Evolutionary conservation across 1,140 invertebrate species (phyloP).

Genomic region (Euglossa dilemma): DNA sequence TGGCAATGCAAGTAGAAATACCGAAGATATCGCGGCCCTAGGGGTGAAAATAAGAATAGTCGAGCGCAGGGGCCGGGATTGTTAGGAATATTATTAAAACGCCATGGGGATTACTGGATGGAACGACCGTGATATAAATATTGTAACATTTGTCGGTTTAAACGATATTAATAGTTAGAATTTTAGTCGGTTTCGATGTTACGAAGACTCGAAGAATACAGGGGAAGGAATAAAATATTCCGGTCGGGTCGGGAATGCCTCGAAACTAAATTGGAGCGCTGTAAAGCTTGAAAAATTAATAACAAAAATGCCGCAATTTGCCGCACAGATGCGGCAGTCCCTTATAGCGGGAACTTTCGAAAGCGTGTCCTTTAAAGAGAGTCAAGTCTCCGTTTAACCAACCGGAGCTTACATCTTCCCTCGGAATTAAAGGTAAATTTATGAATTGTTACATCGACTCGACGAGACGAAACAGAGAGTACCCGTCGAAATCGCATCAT

Average conservation of each 20-base stretch:
- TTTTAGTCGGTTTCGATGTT: not conserved
- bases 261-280: slow-evolving; percentile 32
- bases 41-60: not conserved
- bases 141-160: not conserved
- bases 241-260: not conserved
- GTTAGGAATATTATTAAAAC: not conserved
- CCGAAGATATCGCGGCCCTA: not conserved
- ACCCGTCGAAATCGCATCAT: not conserved
- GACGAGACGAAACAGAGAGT: too few species aligned
- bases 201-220: not conserved
- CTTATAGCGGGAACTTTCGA: not conserved
- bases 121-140: not conserved
- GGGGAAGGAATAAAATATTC: slow-evolving; percentile 2
- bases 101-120: too few species aligned
- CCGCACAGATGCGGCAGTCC: slow-evolving; percentile 14
- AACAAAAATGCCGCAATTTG: slow-evolving; percentile 47
- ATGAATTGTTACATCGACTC: too few species aligned
- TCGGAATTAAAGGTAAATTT: not conserved
- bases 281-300: slow-evolving; percentile 43
- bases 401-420: not conserved
- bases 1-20: not conserved
- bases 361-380: not conserved
- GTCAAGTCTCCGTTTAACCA: not conserved
- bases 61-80: not conserved
- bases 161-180: too few species aligned